phyloP scores from a whole-genome alignment of 1,140 invertebrate species.

The Papilio aristodemus region DNA sequence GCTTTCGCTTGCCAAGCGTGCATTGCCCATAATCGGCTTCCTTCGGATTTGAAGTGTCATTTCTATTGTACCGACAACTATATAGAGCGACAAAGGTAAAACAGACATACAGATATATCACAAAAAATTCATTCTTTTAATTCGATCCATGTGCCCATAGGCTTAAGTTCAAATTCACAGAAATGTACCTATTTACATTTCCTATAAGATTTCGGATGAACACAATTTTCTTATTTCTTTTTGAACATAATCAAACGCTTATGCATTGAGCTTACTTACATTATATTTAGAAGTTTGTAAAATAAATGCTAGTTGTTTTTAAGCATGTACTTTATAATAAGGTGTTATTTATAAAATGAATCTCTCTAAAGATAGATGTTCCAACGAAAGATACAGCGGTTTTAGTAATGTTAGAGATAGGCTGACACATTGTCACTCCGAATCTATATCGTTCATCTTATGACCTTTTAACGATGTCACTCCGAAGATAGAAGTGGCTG shows the following conservation, averaged over 20 bases:
- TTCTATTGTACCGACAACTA: background rate
- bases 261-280: too few relatives aligned
- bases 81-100: background rate
- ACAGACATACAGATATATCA: background rate
- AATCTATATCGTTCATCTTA: conserved; percentile 6
- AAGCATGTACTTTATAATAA: background rate
- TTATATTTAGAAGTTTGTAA: background rate
- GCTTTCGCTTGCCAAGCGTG: conserved; percentile 12
- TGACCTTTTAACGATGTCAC: conserved; percentile 8
- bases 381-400: background rate
- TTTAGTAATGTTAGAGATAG: background rate
- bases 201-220: too few relatives aligned
- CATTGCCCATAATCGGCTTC: conserved; percentile 3
- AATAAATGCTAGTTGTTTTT: background rate
- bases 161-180: too few relatives aligned
- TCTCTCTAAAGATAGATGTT: background rate
- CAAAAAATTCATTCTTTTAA: too few relatives aligned
- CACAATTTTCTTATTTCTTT: too few relatives aligned
- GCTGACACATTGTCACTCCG: background rate
- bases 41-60: conserved; percentile 12
- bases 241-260: too few relatives aligned
- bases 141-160: too few relatives aligned
- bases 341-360: background rate
- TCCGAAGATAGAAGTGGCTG: background rate
- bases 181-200: too few relatives aligned